These are phyloP conservation scores for Helicoverpa zea DNA, from an alignment of 1,140 invertebrate genomes.

Conservation along the genomic window DNA sequence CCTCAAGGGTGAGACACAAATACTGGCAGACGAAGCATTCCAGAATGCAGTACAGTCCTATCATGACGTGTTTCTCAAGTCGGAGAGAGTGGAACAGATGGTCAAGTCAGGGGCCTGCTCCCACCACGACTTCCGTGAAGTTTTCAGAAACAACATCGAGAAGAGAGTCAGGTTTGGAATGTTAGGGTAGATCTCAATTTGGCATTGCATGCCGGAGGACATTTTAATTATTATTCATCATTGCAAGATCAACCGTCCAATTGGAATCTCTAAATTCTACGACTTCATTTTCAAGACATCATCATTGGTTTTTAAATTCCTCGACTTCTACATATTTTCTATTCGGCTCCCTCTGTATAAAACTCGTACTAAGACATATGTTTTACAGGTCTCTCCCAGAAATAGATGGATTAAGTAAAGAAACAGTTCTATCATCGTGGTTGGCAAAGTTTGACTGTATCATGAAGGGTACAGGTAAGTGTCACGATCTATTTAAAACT, in stretches of 20 bases:
- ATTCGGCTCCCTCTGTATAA: background rate
- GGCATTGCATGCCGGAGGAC: slow-evolving; percentile 8
- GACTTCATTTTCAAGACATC: background rate
- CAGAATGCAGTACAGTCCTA: slow-evolving; percentile 99
- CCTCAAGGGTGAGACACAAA: slow-evolving; percentile 98
- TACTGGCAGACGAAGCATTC: slow-evolving; percentile 99
- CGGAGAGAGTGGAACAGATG: slow-evolving; percentile 97
- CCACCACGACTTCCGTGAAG: slow-evolving; percentile 99
- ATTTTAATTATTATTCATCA: slow-evolving; percentile 4
- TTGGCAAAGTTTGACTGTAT: slow-evolving; percentile 99
- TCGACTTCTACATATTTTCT: background rate
- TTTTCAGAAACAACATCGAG: slow-evolving; percentile 99
- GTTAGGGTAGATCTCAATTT: slow-evolving; percentile 37
- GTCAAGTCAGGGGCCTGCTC: slow-evolving; percentile 99
- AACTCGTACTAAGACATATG: background rate
- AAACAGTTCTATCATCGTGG: slow-evolving; percentile 99
- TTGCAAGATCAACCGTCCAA: too few relatives aligned
- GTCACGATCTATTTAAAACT: background rate
- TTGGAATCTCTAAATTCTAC: background rate
- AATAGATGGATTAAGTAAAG: slow-evolving; percentile 99
- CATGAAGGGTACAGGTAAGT: slow-evolving; percentile 93
- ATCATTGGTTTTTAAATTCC: background rate
- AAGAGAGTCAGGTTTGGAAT: slow-evolving; percentile 94
- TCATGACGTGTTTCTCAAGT: slow-evolving; percentile 98
- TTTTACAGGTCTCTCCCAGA: slow-evolving; percentile 96